Evolutionary conservation across 2,113 vertebrate species (phyloP), one percentile per base, ranked within the genome.

Genomic region (Ia io): DNA sequence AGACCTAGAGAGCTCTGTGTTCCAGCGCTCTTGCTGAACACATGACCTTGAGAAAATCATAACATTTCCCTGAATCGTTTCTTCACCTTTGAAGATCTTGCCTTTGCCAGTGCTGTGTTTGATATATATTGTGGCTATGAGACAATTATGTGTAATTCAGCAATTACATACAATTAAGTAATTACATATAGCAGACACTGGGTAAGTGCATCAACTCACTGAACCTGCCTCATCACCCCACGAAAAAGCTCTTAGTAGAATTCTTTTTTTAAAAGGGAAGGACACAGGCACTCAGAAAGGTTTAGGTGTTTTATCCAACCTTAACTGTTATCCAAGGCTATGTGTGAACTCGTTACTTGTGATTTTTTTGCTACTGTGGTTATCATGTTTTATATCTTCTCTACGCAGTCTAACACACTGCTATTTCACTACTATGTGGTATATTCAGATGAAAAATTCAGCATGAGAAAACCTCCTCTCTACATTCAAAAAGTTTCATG

Each of bases 41-140:
- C 8, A 16, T 37, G 42, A 95, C 77, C 25, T 83, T 74, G 71
- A 78, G 82, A 63, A 95, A 90, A 76, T 88, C 6, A 65, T 74
- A 84, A 78, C 53, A 35, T 25, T 70, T 61, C 56, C 94, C 51
- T 78, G 35, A 93, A 90, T 13, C 59, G 35, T 44, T 40, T 82
- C 16, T 77, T 90, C 51, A 51, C 84, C 92, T 94, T 61, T 93
- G 42, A 95, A 51, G 74, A 94, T 71, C 78, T 25, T 77, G 67
- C 13, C 59, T 44, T 93, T 86, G 18, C 47, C 13, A 1, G 14
- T 84, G 6, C 16, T 59, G 6, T 44, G 37, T 6, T 59, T 18
- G 42, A 74, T 82, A 6, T 37, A 9, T 12, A 65, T 23, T 23
- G 12, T 18, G 44, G 6, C n/a, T 78, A 30, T 90, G 84, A 84